Base-by-base conservation (phyloP, 2,888 invertebrate species). In the Sphaerophoria rueppellii region DNA sequence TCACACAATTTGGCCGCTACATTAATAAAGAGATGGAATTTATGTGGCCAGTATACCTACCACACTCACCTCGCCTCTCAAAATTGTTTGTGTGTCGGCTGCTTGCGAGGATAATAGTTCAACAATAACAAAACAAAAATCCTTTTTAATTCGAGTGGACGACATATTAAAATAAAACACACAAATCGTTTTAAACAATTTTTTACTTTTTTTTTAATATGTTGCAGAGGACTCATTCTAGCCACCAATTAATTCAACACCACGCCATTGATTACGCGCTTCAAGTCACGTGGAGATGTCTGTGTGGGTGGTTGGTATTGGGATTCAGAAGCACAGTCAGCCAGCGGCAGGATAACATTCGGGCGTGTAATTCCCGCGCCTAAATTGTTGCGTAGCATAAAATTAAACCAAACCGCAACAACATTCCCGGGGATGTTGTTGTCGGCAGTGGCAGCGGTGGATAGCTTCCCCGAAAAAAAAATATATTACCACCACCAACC, bases 301-400 rank as follows among this genome's bases (percentile, higher is more conserved):
- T 14, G 70, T 52, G 60, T 69, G 34, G 54, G 73, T 54, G 34
- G 48, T 14, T 14, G 70, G 34, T n/a, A 34, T 6, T 7, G 6
- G 24, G 0, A 58, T 6, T 24, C 12, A 24, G 40, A 32, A 32
- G 40, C 32, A 61, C 7, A 16, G 54, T 52, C 57, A 46, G 54
- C 61, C 57, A 46, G 55, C 40, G 12, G 75, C 24, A 14, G 11
- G 24, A 37, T 9, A 34, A 65, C 65, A 54, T 2, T 24, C 60
- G 48, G 37, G 40, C 48, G 50, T 80, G 83, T 85, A 80, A 80
- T 76, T 80, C 76, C 34, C 32, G 58, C 50, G 71, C 72, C 80
- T 85, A 85, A 85, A 85, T 85, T 85, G 85, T 85, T 85, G 85
- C 85, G 85, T 85, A 85, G 76, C 80, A 85, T 85, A 80, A 76